These are phyloP conservation scores for Incurvaria masculella DNA, from an alignment of 2,888 invertebrate species.

Conservation along the genomic window DNA sequence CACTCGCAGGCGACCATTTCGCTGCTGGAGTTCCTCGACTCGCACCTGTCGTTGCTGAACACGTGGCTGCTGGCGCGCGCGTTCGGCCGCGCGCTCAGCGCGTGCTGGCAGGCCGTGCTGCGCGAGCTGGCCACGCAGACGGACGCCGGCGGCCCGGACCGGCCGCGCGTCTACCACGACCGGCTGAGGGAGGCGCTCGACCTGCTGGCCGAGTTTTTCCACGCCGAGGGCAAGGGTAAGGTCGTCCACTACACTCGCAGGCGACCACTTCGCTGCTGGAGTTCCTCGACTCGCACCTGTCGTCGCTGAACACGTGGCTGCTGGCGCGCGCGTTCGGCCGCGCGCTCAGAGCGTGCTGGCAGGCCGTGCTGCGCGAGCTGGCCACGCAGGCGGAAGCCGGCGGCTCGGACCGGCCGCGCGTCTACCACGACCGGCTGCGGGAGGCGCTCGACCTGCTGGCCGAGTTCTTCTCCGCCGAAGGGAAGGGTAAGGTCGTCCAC, in stretches of 20 bases:
- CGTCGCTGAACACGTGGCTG: slow-evolving; percentile 78
- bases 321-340: slow-evolving; percentile 86
- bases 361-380: slow-evolving; percentile 78
- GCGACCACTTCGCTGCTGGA: slow-evolving; percentile 89
- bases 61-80: slow-evolving; percentile 82
- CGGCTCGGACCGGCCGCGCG: slow-evolving; percentile 76
- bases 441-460: slow-evolving; percentile 77
- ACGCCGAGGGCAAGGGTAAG: slow-evolving; percentile 78
- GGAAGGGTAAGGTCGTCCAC: slow-evolving; percentile 68
- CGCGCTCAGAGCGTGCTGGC: slow-evolving; percentile 76
- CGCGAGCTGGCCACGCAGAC: slow-evolving; percentile 78
- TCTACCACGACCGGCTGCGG: slow-evolving; percentile 85
- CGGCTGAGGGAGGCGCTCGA: slow-evolving; percentile 80
- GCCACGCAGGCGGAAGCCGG: slow-evolving; percentile 78
- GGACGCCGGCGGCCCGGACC: slow-evolving; percentile 77
- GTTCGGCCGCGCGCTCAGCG: slow-evolving; percentile 74
- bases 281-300: slow-evolving; percentile 83
- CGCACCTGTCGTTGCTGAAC: slow-evolving; percentile 80
- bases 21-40: slow-evolving; percentile 85
- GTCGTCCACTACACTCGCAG: too few relatives aligned
- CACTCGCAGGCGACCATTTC: slow-evolving; percentile 84
- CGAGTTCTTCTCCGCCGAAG: slow-evolving; percentile 84
- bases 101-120: slow-evolving; percentile 82
- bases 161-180: slow-evolving; percentile 85
- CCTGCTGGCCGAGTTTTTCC: slow-evolving; percentile 79